These are phyloP conservation scores for Pomacea canaliculata DNA, from an alignment of 2,888 invertebrate genomes.

Conservation along the genomic window DNA sequence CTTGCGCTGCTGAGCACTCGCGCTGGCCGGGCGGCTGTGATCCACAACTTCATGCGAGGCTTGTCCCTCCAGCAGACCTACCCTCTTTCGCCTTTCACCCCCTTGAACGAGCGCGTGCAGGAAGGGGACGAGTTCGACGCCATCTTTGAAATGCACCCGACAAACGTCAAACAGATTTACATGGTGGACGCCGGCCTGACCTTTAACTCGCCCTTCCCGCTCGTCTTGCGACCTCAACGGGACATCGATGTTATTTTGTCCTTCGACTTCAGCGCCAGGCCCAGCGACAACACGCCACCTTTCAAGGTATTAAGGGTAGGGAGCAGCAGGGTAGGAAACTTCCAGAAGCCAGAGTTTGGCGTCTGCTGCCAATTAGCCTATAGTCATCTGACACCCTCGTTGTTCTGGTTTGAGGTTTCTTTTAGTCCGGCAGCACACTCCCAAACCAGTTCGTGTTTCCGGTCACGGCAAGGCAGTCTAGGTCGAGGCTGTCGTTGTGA, in stretches of 20 bases:
- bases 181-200: constrained; percentile 72
- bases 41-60: constrained; percentile 71
- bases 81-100: constrained; percentile 70
- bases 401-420: too few species aligned
- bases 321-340: neutral
- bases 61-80: constrained; percentile 67
- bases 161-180: constrained; percentile 69
- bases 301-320: constrained; percentile 64
- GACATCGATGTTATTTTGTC: constrained; percentile 70
- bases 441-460: too few species aligned
- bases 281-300: constrained; percentile 66
- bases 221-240: constrained; percentile 70
- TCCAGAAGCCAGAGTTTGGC: too few species aligned
- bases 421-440: too few species aligned
- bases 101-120: constrained; percentile 33
- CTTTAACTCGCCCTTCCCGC: constrained; percentile 71
- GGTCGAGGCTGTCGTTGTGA: too few species aligned
- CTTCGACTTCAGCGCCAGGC: constrained; percentile 71
- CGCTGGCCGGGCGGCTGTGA: constrained; percentile 70
- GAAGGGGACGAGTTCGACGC: constrained; percentile 67
- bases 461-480: too few species aligned
- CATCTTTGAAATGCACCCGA: constrained; percentile 68
- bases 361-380: too few species aligned
- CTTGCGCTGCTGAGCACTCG: constrained; percentile 67
- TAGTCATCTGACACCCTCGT: too few species aligned